phyloP scores from a whole-genome alignment of 1,140 invertebrate species.

The Caenorhabditis briggsae region DNA sequence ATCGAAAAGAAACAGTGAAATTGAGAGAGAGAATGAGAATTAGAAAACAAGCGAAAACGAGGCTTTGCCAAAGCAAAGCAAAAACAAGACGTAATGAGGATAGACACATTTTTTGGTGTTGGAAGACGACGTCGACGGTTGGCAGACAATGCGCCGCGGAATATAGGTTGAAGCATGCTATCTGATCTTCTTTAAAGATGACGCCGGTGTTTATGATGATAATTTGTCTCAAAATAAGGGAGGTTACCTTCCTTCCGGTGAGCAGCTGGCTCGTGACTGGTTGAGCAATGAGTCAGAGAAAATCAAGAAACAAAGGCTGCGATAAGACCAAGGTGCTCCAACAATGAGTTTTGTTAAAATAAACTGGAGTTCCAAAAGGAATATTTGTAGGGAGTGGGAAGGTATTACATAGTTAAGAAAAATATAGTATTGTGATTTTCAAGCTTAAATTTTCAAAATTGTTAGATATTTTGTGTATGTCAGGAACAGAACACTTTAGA shows the following conservation, averaged over 20 bases:
- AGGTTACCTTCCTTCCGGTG: background rate
- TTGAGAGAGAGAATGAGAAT: background rate
- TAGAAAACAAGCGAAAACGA: background rate
- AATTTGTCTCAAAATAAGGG: background rate
- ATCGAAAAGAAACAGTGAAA: background rate
- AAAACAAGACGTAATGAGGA: conserved; percentile 53
- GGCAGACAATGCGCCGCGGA: background rate
- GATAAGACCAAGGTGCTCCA: conserved; percentile 11
- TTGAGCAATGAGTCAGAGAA: conserved; percentile 24
- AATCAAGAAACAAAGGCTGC: background rate
- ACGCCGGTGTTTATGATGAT: background rate
- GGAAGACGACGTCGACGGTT: background rate
- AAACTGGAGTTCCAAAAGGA: background rate
- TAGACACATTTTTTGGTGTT: conserved; percentile 47
- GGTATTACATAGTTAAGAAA: no score
- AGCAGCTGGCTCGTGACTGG: background rate
- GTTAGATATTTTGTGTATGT: no score
- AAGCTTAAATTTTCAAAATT: no score
- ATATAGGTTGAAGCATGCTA: background rate
- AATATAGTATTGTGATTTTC: no score
- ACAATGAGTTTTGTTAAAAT: background rate
- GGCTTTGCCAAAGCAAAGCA: conserved; percentile 28
- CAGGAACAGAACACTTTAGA: no score
- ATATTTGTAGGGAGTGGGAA: no score
- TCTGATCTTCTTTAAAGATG: background rate